Conservation (phyloP, 2,113 vertebrate genomes). For the Amblyornis subalaris region DNA sequence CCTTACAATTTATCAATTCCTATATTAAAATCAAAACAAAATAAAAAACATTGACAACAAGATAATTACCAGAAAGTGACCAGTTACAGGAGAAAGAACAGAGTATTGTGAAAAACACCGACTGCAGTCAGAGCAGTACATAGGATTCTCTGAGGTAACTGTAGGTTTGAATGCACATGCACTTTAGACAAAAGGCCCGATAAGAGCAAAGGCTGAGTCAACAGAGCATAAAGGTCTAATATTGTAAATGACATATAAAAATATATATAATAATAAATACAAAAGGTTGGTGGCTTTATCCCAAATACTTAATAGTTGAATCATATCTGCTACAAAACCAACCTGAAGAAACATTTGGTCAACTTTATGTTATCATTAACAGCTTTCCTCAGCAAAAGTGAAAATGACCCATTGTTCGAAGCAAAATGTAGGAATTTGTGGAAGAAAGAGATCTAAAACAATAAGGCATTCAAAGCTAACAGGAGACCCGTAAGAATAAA, state of each 20-base stretch:
- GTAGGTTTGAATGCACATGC: not conserved
- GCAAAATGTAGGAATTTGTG: not conserved
- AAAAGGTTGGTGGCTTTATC: not conserved
- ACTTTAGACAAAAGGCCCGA: not conserved
- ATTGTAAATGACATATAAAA: not conserved
- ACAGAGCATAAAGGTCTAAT: not conserved
- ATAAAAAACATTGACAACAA: not conserved
- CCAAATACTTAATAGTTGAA: not conserved
- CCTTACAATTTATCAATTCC: not conserved
- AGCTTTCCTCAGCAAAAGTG: not conserved
- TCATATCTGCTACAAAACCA: not conserved
- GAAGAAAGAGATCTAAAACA: not conserved
- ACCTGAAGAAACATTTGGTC: not conserved
- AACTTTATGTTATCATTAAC: not conserved
- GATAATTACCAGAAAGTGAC: not conserved
- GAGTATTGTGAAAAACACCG: not conserved
- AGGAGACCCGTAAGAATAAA: not conserved
- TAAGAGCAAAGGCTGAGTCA: not conserved
- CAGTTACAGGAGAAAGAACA: not conserved
- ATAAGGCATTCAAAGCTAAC: not conserved
- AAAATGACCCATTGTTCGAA: not conserved
- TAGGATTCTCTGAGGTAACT: not conserved
- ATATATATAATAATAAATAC: not conserved
- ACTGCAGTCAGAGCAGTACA: not conserved
- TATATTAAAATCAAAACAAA: not conserved